These are phyloP conservation scores for Tachysurus fulvidraco DNA, from an alignment of 2,113 vertebrate species.

Conservation along the genomic window DNA sequence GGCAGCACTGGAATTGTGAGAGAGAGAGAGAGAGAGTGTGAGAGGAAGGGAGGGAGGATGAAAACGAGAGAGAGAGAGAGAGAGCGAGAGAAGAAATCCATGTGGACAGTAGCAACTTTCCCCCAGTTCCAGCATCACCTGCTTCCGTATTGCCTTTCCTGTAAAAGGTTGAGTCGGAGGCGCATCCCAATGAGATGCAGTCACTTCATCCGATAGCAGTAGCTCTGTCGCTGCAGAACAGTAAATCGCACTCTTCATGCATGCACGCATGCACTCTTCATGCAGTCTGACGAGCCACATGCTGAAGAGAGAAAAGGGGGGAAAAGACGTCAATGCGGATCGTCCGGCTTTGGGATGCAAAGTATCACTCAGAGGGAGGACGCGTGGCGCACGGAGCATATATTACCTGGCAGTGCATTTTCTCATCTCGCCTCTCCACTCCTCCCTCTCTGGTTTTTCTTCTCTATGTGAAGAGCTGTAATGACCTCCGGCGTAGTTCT, in stretches of 20 bases:
- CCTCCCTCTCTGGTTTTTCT: conserved; percentile 68
- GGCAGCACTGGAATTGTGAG: conserved; percentile 69
- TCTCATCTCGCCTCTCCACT: conserved; percentile 69
- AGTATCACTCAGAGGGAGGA: conserved; percentile 67
- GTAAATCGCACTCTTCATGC: conserved; percentile 70
- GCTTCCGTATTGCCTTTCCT: conserved; percentile 59
- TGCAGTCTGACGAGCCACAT: conserved; percentile 59
- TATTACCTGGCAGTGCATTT: conserved; percentile 86
- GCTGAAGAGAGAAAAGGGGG: conserved; percentile 51
- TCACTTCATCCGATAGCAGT: not conserved
- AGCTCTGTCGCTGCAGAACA: conserved; percentile 67
- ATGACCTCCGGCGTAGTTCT: conserved; percentile 84
- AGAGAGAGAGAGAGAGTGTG: conserved; percentile 50
- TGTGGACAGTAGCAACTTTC: conserved; percentile 70
- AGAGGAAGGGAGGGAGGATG: conserved; percentile 50
- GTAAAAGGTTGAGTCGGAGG: conserved; percentile 30
- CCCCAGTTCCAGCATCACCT: conserved; percentile 56
- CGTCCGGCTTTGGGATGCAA: conserved; percentile 68
- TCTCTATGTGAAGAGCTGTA: conserved; percentile 79
- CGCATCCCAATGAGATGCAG: conserved; percentile 11
- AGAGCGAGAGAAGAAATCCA: conserved; percentile 66
- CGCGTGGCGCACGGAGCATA: conserved; percentile 61
- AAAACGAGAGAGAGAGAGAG: conserved; percentile 52
- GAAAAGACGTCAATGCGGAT: conserved; percentile 58
- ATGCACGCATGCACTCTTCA: conserved; percentile 50